phyloP scores from a whole-genome alignment of 2,113 vertebrate genomes.

The Polypterus senegalus region DNA sequence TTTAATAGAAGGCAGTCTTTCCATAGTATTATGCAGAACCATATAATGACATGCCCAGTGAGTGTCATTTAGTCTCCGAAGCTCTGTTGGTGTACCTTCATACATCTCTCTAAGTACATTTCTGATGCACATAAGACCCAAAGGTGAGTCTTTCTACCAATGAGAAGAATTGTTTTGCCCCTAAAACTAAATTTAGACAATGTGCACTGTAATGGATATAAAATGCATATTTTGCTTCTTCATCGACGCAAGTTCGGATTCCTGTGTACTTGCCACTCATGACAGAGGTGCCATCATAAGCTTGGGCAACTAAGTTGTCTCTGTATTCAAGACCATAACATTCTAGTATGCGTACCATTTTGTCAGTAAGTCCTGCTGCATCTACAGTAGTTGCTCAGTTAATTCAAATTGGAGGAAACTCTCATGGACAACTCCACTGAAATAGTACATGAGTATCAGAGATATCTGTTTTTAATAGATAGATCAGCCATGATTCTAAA shows the following conservation, averaged over 20 bases:
- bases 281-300: conserved; percentile 4
- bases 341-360: conserved; percentile 6
- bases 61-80: not conserved
- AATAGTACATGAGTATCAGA: no score
- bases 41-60: conserved; percentile 1
- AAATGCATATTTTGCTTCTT: not conserved
- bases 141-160: no score
- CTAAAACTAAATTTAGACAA: no score
- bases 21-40: conserved; percentile 1
- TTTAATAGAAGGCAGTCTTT: not conserved
- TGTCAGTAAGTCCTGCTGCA: conserved; percentile 8
- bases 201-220: not conserved
- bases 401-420: conserved; percentile 11
- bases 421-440: not conserved
- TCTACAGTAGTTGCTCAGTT: conserved; percentile 1
- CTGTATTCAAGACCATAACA: conserved; percentile 11
- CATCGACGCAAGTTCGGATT: not conserved
- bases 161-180: no score
- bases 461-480: no score
- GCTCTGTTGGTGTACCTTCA: not conserved
- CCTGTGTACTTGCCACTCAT: conserved; percentile 12
- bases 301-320: conserved; percentile 7
- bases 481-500: no score
- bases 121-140: no score
- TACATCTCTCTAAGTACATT: not conserved